Evolutionary conservation across 2,797 vertebrate genomes (phyloP), one percentile per base, ranked within the genome.

Genomic region (Phoebastria nigripes): DNA sequence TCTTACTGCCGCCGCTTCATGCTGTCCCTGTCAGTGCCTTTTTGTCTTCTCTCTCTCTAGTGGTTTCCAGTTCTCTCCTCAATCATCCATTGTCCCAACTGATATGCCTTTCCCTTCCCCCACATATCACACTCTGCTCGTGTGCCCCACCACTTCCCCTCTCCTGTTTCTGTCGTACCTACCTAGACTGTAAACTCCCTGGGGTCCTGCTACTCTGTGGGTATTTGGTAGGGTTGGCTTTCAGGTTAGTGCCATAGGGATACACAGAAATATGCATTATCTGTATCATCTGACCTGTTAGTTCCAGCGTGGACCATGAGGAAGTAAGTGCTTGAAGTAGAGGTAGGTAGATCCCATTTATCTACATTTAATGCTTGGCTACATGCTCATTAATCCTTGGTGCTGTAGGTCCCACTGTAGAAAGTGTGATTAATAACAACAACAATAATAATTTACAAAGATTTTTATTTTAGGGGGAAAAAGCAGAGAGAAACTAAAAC

Each of bases 381-480:
- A 80, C 51, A 44, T 77, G 63, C 73, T 94, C 83, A 92, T 97
- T 96, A 96, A 89, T 95, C 70, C 74, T 93, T 66, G 14, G 52
- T 94, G 70, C 59, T 63, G 13, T 44, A 80, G 62, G 42, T 84
- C 44, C 69, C 46, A 25, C 62, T 66, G 46, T 24, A 67, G 55
- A 90, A 96, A 90, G 55, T 84, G 37, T 94, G 93, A 96, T 97
- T 96, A 92, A 97, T 97, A 93, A 24, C 47, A 90, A 84, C 83
- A 93, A 59, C 76, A 74, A 54, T 16, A 76, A 69, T 65, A 70
- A 93, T 93, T 96, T 93, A 33, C 33, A 73, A 90, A 89, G 55
- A 59, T 63, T 96, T 94, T 90, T 88, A 72, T 94, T 95, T 90
- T 79, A 62, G 25, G 19, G 25, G 21, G 28, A 3, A 90, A 91